A percentile compares a stretch with the other conserved stretches of the same genome.
phyloP scores from a whole-genome alignment of 1,140 invertebrate genomes.

The Caenorhabditis briggsae region DNA sequence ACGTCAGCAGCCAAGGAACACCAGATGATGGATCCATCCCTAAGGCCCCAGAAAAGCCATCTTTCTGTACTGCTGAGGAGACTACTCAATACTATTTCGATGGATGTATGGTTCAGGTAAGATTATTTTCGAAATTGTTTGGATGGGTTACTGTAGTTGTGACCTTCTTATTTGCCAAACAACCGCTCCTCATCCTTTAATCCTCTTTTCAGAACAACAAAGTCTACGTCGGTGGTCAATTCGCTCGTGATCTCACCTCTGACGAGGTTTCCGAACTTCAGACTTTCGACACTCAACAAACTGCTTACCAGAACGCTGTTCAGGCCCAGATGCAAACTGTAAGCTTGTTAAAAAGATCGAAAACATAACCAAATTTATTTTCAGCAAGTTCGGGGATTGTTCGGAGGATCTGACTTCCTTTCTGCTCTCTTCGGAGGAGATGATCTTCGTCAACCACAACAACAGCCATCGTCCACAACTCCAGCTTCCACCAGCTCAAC shows the following conservation, averaged over 20 bases:
- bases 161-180: conserved; percentile 35
- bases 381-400: conserved; percentile 57
- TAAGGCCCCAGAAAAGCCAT: conserved; percentile 68
- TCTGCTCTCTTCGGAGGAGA: conserved; percentile 55
- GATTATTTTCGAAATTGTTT: not conserved
- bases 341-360: not conserved
- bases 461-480: conserved; percentile 52
- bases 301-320: conserved; percentile 66
- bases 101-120: conserved; percentile 69
- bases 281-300: conserved; percentile 68
- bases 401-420: conserved; percentile 59
- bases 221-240: conserved; percentile 73
- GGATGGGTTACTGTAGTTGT: conserved; percentile 4
- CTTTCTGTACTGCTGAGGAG: conserved; percentile 72
- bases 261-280: conserved; percentile 71
- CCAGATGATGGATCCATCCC: conserved; percentile 44
- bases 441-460: conserved; percentile 2
- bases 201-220: conserved; percentile 70
- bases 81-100: conserved; percentile 77
- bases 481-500: conserved; percentile 55
- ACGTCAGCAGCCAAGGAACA: conserved; percentile 33
- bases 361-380: not conserved
- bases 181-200: not conserved
- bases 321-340: conserved; percentile 60
- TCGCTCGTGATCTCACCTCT: conserved; percentile 71